A percentile compares a stretch with the other conserved stretches of the same genome.
Conservation (phyloP, 2,797 vertebrate genomes). For the Acanthurus tractus region DNA sequence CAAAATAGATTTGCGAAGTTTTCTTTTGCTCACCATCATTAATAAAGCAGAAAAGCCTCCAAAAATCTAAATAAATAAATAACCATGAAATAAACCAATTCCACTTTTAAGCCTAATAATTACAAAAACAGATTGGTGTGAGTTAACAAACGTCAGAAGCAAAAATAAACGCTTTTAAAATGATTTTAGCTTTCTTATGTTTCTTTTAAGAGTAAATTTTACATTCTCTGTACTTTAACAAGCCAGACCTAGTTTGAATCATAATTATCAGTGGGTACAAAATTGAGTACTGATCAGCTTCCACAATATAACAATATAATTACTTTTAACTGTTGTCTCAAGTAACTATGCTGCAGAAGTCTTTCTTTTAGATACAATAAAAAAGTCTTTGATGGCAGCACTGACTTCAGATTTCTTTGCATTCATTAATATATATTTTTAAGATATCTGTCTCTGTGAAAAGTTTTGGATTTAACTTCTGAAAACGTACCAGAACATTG, state of each 20-base stretch:
- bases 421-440: background rate
- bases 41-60: background rate
- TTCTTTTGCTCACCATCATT: background rate
- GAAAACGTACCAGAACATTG: conserved; percentile 46
- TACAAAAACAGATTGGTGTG: background rate
- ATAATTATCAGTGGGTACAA: conserved; percentile 5
- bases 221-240: background rate
- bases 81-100: background rate
- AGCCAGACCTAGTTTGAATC: background rate
- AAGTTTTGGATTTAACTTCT: conserved; percentile 47
- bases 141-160: background rate
- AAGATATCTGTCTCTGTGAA: conserved; percentile 12
- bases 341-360: conserved; percentile 3
- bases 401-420: background rate
- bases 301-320: conserved; percentile 2
- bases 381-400: background rate
- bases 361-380: conserved; percentile 8
- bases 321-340: conserved; percentile 6
- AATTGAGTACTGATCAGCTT: background rate
- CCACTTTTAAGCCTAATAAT: background rate
- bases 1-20: too few species aligned
- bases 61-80: background rate
- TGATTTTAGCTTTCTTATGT: background rate
- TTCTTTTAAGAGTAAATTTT: background rate
- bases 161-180: too few species aligned